These are phyloP conservation scores for Rhinella marina DNA, from an alignment of 2,797 vertebrate species.

Conservation along the genomic window DNA sequence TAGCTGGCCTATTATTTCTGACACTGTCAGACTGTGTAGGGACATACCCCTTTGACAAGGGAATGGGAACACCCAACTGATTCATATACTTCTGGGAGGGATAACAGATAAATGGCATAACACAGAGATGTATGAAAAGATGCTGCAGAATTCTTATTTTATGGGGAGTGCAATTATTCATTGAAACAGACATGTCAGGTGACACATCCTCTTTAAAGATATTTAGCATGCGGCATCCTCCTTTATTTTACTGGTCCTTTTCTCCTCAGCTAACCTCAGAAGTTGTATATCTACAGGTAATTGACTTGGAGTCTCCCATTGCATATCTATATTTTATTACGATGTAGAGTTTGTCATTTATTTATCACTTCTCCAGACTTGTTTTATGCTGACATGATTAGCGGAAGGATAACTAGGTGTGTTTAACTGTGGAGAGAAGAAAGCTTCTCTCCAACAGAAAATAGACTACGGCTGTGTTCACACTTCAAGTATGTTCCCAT, in stretches of 20 bases:
- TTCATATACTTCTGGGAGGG: too few relatives aligned
- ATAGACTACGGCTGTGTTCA: background rate
- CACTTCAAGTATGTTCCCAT: background rate
- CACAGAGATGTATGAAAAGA: too few relatives aligned
- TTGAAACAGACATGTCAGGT: too few relatives aligned
- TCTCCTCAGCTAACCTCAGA: conserved; percentile 18
- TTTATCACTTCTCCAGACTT: conserved; percentile 13
- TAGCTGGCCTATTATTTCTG: too few relatives aligned
- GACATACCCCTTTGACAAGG: too few relatives aligned
- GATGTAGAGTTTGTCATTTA: conserved; percentile 35
- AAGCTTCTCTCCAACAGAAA: background rate
- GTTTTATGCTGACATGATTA: conserved; percentile 24
- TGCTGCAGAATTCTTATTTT: too few relatives aligned
- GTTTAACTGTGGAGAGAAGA: background rate
- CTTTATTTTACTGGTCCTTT: background rate
- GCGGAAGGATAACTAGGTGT: background rate
- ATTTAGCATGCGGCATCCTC: too few relatives aligned
- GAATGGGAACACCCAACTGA: too few relatives aligned
- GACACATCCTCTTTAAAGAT: too few relatives aligned
- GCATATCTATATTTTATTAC: conserved; percentile 48
- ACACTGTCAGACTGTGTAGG: too few relatives aligned
- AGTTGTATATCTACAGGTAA: conserved; percentile 26
- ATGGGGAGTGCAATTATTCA: too few relatives aligned
- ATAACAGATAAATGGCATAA: too few relatives aligned
- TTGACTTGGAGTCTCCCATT: conserved; percentile 41